phyloP scores from a whole-genome alignment of 1,140 invertebrate genomes.

The Caenorhabditis brenneri region DNA sequence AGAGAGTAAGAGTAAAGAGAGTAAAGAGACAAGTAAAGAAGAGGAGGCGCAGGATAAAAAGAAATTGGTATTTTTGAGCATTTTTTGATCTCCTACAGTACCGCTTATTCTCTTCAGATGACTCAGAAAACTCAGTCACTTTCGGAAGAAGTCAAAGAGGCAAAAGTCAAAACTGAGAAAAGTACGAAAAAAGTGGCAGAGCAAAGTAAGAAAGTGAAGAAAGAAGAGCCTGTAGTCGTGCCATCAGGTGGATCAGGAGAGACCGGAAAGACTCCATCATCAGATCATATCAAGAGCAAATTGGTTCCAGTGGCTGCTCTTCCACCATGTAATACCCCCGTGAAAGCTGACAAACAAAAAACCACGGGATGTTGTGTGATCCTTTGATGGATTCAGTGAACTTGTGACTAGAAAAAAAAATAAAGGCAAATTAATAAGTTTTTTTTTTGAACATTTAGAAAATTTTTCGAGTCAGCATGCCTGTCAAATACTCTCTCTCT shows the following conservation, averaged over 20 bases:
- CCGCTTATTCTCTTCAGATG: background rate
- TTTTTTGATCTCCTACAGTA: background rate
- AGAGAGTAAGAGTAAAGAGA: conserved; percentile 31
- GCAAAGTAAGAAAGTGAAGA: background rate
- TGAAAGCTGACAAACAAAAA: background rate
- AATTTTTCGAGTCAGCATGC: too few relatives aligned
- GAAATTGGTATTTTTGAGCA: background rate
- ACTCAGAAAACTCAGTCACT: background rate
- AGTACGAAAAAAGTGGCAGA: background rate
- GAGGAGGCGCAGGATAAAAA: background rate
- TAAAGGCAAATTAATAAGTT: too few relatives aligned
- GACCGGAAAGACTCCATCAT: background rate
- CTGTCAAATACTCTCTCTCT: too few relatives aligned
- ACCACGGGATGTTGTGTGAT: conserved; percentile 1
- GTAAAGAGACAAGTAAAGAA: conserved; percentile 36
- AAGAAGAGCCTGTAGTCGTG: background rate
- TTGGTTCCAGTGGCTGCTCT: background rate
- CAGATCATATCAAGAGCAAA: background rate
- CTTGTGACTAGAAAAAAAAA: background rate
- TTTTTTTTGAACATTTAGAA: too few relatives aligned
- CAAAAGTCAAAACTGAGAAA: background rate
- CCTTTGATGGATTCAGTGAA: background rate
- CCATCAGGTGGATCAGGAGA: background rate
- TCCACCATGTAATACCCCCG: background rate
- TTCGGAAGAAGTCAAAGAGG: background rate